Conservation (phyloP, 2,797 vertebrate species). For the Melanotaenia parkinsoni region DNA sequence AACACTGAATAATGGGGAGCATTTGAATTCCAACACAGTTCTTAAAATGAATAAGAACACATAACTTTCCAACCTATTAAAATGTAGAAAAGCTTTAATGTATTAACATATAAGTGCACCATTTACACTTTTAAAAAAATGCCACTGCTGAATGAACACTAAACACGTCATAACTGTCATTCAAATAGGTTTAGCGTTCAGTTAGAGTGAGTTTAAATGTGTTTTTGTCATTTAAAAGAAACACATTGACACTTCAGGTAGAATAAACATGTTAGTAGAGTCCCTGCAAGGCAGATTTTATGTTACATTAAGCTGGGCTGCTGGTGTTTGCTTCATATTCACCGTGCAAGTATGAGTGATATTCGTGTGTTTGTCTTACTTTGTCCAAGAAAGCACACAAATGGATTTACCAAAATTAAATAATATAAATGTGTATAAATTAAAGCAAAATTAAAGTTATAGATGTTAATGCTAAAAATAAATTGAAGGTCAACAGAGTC, state of each 20-base stretch:
- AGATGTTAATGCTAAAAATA: slow-evolving; percentile 14
- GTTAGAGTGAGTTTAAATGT: slow-evolving; percentile 1
- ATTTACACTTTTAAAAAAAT: background rate
- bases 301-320: slow-evolving; percentile 1
- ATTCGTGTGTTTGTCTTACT: background rate
- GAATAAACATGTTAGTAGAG: background rate
- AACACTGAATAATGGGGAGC: background rate
- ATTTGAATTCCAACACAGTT: background rate
- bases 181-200: background rate
- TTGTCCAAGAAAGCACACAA: background rate
- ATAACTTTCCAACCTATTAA: background rate
- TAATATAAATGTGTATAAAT: slow-evolving; percentile 5
- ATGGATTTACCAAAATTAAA: background rate
- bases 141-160: background rate
- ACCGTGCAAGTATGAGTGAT: background rate
- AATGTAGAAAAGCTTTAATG: background rate
- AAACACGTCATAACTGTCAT: background rate
- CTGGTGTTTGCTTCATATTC: background rate
- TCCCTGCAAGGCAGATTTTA: background rate
- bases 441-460: background rate
- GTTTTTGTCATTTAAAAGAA: background rate
- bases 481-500: background rate
- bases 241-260: background rate
- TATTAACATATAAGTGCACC: background rate
- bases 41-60: background rate